Evolutionary conservation across 2,797 vertebrate species (phyloP).

Genomic region (Chanos chanos): DNA sequence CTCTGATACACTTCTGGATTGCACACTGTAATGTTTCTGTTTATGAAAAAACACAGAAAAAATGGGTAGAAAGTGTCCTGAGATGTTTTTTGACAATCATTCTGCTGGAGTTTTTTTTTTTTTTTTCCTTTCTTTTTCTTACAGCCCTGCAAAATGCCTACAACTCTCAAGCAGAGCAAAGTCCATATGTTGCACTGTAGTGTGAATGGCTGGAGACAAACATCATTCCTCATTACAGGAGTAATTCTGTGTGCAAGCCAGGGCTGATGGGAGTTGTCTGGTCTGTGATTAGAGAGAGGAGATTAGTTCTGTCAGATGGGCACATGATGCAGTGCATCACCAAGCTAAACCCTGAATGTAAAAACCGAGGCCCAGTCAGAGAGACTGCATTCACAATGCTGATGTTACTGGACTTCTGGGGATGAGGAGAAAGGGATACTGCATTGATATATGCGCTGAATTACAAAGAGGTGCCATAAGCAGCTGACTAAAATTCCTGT

Average conservation of each 20-base stretch:
- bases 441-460: no score
- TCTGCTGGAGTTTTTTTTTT: no score
- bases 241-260: constrained; percentile 50
- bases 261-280: constrained; percentile 56
- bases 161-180: neutral
- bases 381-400: neutral
- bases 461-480: no score
- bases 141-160: neutral
- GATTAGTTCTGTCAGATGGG: constrained; percentile 62
- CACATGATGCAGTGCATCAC: constrained; percentile 47
- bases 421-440: neutral
- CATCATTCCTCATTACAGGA: constrained; percentile 59
- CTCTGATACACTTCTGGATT: neutral
- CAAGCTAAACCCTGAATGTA: constrained; percentile 2
- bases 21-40: neutral
- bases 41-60: neutral
- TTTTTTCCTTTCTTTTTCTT: neutral
- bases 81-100: neutral
- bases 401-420: neutral
- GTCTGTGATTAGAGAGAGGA: constrained; percentile 24
- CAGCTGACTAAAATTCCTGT: no score
- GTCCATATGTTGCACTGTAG: neutral
- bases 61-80: neutral
- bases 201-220: constrained; percentile 47
- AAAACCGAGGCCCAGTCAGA: neutral